A percentile compares a stretch with the other conserved stretches of the same genome.
phyloP scores from a whole-genome alignment of 2,888 invertebrate species.

The Agonopterix arenella region DNA sequence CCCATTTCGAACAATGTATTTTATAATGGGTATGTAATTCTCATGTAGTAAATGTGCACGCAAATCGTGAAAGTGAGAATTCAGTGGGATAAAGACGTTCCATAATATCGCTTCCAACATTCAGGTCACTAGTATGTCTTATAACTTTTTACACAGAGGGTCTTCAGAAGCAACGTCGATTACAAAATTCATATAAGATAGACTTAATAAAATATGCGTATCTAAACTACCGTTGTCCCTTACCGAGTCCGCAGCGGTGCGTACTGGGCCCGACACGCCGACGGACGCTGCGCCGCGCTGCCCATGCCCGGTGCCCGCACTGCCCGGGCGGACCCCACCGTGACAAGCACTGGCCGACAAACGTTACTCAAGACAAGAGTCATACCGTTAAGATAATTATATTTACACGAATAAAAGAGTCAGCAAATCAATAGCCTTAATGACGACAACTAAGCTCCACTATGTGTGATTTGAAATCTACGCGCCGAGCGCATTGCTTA shows the following conservation, averaged over 20 bases:
- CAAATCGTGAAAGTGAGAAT: slow-evolving; percentile 71
- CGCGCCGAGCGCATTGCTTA: slow-evolving; percentile 66
- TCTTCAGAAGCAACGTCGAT: slow-evolving; percentile 75
- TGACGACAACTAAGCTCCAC: slow-evolving; percentile 71
- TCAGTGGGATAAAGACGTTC: slow-evolving; percentile 67
- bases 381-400: slow-evolving; percentile 71
- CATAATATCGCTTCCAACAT: slow-evolving; percentile 68
- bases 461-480: slow-evolving; percentile 72
- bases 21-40: slow-evolving; percentile 57
- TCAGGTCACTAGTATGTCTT: slow-evolving; percentile 77
- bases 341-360: slow-evolving; percentile 26
- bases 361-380: slow-evolving; percentile 46
- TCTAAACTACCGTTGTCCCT: slow-evolving; percentile 65
- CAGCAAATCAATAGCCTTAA: slow-evolving; percentile 72
- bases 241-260: slow-evolving; percentile 28
- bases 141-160: slow-evolving; percentile 72
- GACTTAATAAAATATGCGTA: slow-evolving; percentile 76
- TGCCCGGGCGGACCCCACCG: slow-evolving; percentile 12
- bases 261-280: slow-evolving; percentile 10
- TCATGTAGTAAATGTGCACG: slow-evolving; percentile 67
- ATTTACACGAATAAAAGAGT: slow-evolving; percentile 74
- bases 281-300: slow-evolving; percentile 11
- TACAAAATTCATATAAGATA: slow-evolving; percentile 75
- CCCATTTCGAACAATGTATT: slow-evolving; percentile 64
- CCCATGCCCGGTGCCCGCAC: slow-evolving; percentile 15